Conservation (phyloP, 2,113 vertebrate genomes). For the Gallinago jamesoni region DNA sequence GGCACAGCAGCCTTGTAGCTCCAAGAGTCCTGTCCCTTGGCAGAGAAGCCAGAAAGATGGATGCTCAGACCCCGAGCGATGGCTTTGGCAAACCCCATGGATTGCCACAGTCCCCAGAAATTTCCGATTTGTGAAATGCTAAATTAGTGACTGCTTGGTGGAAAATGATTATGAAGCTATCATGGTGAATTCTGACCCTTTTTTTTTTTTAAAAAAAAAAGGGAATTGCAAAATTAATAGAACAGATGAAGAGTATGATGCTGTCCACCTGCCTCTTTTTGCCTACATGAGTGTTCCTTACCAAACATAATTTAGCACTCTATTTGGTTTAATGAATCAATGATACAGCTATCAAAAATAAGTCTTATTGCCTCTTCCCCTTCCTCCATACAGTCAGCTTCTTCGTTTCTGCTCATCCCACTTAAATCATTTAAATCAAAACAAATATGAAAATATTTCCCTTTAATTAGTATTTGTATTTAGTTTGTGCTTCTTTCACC, state of each 20-base stretch:
- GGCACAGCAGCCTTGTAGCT: not conserved
- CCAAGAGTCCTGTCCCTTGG: not conserved
- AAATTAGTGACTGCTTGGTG: not conserved
- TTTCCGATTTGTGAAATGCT: not conserved
- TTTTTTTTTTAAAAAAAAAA: not conserved
- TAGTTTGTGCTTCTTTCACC: slow-evolving; percentile 1
- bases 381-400: not conserved
- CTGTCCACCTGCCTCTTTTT: not conserved
- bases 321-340: not conserved
- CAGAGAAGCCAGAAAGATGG: not conserved
- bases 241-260: not conserved
- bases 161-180: not conserved
- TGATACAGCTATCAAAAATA: not conserved
- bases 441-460: slow-evolving; percentile 17
- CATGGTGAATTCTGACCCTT: not conserved
- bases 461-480: slow-evolving; percentile 13
- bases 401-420: not conserved
- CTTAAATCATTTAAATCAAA: slow-evolving; percentile 4
- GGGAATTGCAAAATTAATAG: not conserved
- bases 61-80: not conserved
- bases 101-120: not conserved
- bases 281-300: not conserved
- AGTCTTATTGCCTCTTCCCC: not conserved
- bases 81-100: not conserved
- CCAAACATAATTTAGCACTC: not conserved